These are phyloP conservation scores for Diploptera punctata DNA, from an alignment of 2,888 invertebrate genomes.

Conservation along the genomic window DNA sequence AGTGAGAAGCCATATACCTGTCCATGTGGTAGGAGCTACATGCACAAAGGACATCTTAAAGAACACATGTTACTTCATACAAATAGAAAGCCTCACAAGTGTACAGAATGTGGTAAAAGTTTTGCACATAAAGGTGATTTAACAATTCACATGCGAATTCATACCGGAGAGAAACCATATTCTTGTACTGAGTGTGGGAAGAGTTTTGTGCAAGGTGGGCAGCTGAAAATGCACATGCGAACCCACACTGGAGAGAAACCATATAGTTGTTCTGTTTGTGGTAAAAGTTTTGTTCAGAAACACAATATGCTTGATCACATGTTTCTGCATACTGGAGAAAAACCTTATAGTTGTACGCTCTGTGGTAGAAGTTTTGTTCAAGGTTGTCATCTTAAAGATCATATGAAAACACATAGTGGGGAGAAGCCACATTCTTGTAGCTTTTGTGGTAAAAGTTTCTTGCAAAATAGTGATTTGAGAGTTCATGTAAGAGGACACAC, in stretches of 20 bases:
- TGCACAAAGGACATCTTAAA: conserved; percentile 28
- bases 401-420: conserved; percentile 19
- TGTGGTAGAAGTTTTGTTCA: conserved; percentile 22
- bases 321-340: conserved; percentile 22
- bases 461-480: conserved; percentile 22
- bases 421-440: conserved; percentile 22
- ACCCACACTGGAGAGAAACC: conserved; percentile 25
- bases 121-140: conserved; percentile 23
- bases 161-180: conserved; percentile 17
- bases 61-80: conserved; percentile 15
- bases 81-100: conserved; percentile 8
- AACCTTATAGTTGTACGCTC: conserved; percentile 9
- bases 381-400: conserved; percentile 21
- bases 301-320: conserved; percentile 24
- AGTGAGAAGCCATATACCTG: conserved; percentile 9
- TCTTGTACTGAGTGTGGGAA: conserved; percentile 9
- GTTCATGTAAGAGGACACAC: conserved; percentile 22
- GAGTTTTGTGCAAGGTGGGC: conserved; percentile 20
- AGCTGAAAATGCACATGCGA: conserved; percentile 16
- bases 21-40: conserved; percentile 21
- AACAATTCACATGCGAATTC: conserved; percentile 16
- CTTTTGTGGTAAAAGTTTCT: conserved; percentile 24
- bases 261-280: conserved; percentile 9
- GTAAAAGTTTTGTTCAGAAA: conserved; percentile 24
- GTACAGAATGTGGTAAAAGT: conserved; percentile 16